Conservation (phyloP, 2,888 invertebrate species). For the Glyphotaelius pellucidus region DNA sequence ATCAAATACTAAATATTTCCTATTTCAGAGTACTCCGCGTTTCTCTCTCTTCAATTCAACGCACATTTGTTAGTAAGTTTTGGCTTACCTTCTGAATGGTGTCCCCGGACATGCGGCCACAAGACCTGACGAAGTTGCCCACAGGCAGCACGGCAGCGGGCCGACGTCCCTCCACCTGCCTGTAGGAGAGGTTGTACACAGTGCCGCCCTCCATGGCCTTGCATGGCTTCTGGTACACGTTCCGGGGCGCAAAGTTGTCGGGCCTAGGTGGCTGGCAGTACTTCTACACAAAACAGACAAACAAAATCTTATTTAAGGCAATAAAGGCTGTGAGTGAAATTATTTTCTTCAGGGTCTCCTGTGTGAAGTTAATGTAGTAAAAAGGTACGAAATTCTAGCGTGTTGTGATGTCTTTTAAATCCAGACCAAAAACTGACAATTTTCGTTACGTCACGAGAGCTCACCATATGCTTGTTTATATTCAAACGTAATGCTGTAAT, state of each 20-base stretch:
- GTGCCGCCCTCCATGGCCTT: slow-evolving; percentile 75
- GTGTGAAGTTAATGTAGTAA: no score
- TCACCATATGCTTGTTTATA: no score
- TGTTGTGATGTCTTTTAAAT: not conserved
- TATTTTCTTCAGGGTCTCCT: no score
- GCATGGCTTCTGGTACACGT: slow-evolving; percentile 66
- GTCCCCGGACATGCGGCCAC: slow-evolving; percentile 76
- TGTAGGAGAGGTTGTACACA: slow-evolving; percentile 67
- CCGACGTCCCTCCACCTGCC: slow-evolving; percentile 69
- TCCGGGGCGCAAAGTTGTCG: slow-evolving; percentile 57
- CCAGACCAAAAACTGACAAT: no score
- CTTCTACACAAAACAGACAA: slow-evolving; percentile 43
- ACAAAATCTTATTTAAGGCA: not conserved
- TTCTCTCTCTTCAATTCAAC: no score
- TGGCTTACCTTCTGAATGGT: slow-evolving; percentile 75
- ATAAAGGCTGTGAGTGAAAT: no score
- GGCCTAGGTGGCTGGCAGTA: slow-evolving; percentile 61
- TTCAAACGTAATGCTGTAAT: no score
- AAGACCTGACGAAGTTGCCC: slow-evolving; percentile 73
- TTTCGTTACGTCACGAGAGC: no score
- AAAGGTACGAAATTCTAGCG: not conserved
- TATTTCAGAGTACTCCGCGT: no score
- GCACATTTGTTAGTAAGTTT: no score
- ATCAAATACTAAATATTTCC: no score
- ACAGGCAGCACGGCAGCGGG: slow-evolving; percentile 73